These are phyloP conservation scores for Caenorhabditis sp. DNA, from an alignment of 2,888 invertebrate species.

Conservation along the genomic window DNA sequence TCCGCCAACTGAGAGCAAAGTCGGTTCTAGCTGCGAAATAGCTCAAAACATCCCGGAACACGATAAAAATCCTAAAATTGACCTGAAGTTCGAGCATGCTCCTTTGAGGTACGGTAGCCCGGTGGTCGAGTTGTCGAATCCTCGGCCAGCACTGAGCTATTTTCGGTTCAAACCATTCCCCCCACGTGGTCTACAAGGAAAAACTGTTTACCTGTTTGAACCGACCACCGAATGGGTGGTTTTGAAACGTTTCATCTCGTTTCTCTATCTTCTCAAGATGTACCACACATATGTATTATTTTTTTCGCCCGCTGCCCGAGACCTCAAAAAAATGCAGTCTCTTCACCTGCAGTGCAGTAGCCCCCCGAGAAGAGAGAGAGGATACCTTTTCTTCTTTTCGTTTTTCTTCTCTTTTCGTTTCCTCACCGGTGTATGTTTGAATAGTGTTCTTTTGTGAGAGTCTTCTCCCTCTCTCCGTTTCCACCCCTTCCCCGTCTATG, in stretches of 20 bases:
- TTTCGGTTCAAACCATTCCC: not conserved
- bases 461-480: constrained; percentile 12
- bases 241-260: constrained; percentile 14
- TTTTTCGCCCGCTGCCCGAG: constrained; percentile 5
- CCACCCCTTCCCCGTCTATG: too few species aligned
- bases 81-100: too few species aligned
- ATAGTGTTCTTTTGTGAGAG: constrained; percentile 64
- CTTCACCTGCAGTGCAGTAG: constrained; percentile 17
- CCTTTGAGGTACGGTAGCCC: too few species aligned
- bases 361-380: constrained; percentile 1
- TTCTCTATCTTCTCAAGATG: constrained; percentile 1
- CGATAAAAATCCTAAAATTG: too few species aligned
- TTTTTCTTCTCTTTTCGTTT: constrained; percentile 10
- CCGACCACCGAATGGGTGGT: not conserved
- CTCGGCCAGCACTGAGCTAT: too few species aligned
- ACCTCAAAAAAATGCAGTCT: not conserved
- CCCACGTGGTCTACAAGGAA: not conserved
- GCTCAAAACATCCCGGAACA: too few species aligned
- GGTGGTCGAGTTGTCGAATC: too few species aligned
- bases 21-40: too few species aligned
- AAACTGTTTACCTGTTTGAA: not conserved
- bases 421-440: constrained; percentile 37
- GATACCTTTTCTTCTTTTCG: constrained; percentile 27
- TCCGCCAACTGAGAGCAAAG: too few species aligned
- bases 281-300: constrained; percentile 9